Conservation (phyloP, 1,140 invertebrate genomes). For the Caerostris darwini region DNA sequence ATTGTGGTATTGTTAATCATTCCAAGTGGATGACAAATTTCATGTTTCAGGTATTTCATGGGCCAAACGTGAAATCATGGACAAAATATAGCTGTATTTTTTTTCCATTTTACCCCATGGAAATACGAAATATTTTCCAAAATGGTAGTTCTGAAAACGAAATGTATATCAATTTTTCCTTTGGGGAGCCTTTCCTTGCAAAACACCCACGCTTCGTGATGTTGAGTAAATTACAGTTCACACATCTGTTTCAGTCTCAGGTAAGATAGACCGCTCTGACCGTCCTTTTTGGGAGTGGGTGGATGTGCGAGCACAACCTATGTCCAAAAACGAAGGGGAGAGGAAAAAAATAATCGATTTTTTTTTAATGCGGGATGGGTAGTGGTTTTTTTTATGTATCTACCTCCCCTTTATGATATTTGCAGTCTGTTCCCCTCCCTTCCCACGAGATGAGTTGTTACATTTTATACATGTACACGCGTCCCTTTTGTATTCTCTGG, state of each 20-base stretch:
- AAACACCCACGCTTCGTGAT: background rate
- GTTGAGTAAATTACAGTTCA: background rate
- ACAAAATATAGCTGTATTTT: too few species aligned
- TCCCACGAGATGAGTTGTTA: background rate
- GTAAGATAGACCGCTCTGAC: background rate
- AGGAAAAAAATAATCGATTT: conserved; percentile 67
- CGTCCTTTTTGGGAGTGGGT: background rate
- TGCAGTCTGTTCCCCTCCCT: conserved; percentile 40
- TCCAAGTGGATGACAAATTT: too few species aligned
- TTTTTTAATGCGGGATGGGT: conserved; percentile 43
- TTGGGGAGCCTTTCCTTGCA: too few species aligned
- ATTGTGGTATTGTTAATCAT: too few species aligned
- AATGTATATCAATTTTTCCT: too few species aligned
- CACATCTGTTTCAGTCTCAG: conserved; percentile 11
- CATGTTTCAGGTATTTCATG: too few species aligned
- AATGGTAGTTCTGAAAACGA: too few species aligned
- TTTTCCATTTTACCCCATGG: too few species aligned
- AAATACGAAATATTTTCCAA: too few species aligned
- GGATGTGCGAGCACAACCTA: background rate
- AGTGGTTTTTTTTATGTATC: background rate
- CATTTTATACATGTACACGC: conserved; percentile 36
- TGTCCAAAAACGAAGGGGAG: background rate
- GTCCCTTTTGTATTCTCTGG: conserved; percentile 33
- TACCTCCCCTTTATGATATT: conserved; percentile 52
- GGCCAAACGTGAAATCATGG: too few species aligned